phyloP scores from a whole-genome alignment of 1,140 invertebrate species.

The Calephelis virginiensis region DNA sequence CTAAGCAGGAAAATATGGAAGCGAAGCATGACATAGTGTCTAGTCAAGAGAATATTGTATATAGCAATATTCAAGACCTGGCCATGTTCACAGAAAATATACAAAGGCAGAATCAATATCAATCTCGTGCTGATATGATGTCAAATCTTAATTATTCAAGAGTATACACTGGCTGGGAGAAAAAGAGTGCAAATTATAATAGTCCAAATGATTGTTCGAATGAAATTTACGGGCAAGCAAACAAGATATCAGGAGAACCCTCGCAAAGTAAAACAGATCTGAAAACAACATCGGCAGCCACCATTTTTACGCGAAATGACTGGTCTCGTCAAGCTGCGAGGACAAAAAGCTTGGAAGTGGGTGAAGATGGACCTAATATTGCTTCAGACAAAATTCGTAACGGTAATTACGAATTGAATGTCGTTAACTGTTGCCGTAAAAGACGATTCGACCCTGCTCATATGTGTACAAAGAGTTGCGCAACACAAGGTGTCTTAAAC shows the following conservation, averaged over 20 bases:
- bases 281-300: slow-evolving; percentile 69
- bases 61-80: slow-evolving; percentile 69
- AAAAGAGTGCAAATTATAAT: slow-evolving; percentile 62
- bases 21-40: slow-evolving; percentile 64
- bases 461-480: slow-evolving; percentile 69
- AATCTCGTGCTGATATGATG: slow-evolving; percentile 48
- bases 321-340: slow-evolving; percentile 79
- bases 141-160: slow-evolving; percentile 62
- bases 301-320: slow-evolving; percentile 79
- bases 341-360: slow-evolving; percentile 76
- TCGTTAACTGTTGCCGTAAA: slow-evolving; percentile 61
- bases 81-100: slow-evolving; percentile 71
- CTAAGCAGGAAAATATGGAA: slow-evolving; percentile 62
- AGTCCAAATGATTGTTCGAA: slow-evolving; percentile 34
- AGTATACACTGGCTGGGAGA: slow-evolving; percentile 73
- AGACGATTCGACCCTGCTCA: slow-evolving; percentile 70
- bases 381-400: slow-evolving; percentile 52
- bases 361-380: slow-evolving; percentile 56
- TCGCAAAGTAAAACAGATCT: slow-evolving; percentile 59
- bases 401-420: slow-evolving; percentile 57
- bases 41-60: slow-evolving; percentile 74
- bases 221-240: slow-evolving; percentile 62
- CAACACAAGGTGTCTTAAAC: slow-evolving; percentile 37
- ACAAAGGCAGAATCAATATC: slow-evolving; percentile 64
- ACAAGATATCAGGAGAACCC: slow-evolving; percentile 51